phyloP scores from a whole-genome alignment of 2,797 vertebrate genomes.

The Momotus momota region DNA sequence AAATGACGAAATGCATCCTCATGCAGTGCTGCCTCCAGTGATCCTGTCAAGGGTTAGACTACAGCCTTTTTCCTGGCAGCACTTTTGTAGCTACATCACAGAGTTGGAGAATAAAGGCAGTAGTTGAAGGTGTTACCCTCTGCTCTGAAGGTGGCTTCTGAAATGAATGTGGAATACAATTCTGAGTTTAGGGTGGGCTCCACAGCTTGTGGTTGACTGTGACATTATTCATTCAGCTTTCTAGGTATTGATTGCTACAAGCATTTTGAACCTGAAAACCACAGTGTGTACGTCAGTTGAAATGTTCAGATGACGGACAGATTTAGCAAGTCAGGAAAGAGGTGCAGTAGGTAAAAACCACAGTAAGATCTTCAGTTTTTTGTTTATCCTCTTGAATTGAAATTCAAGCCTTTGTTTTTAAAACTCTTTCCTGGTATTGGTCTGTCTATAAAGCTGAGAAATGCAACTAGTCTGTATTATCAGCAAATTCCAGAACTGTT shows the following conservation, averaged over 20 bases:
- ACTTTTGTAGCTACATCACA: background rate
- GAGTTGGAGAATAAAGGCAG: background rate
- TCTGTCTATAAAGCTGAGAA: conserved; percentile 20
- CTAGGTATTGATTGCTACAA: conserved; percentile 37
- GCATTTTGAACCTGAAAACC: conserved; percentile 2
- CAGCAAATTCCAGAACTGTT: conserved; percentile 17
- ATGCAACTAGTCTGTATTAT: background rate
- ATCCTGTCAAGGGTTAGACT: background rate
- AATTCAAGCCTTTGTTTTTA: conserved; percentile 21
- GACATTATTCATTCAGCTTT: conserved; percentile 45
- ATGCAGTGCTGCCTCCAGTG: background rate
- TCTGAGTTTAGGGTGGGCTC: background rate
- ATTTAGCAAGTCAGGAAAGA: conserved; percentile 22
- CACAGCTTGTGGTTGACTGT: background rate
- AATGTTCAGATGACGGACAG: background rate
- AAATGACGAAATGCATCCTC: background rate
- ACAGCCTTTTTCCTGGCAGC: background rate
- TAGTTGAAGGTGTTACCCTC: background rate
- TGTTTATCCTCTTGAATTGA: conserved; percentile 38
- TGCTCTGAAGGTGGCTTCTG: background rate
- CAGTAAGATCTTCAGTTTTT: conserved; percentile 32
- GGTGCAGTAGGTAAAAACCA: conserved; percentile 58
- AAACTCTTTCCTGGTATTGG: conserved; percentile 5
- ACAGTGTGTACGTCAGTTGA: conserved; percentile 21
- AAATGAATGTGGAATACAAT: conserved; percentile 3